Base-by-base conservation (phyloP, 2,113 vertebrate species). In the Capreolus pygargus region DNA sequence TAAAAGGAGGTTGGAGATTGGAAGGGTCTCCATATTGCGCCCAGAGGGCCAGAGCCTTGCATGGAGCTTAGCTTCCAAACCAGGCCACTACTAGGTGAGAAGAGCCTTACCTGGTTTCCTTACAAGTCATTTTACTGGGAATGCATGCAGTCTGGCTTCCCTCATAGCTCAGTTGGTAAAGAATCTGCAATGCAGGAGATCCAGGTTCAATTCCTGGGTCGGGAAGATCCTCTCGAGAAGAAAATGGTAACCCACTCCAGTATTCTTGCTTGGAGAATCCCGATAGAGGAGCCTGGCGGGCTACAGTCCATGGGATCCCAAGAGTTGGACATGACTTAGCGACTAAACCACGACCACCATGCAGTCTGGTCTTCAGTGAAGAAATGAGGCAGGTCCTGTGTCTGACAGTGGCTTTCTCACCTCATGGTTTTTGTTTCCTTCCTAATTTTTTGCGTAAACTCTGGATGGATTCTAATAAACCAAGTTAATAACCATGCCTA, bases 391-490 rank as follows among this genome's bases (percentile, higher is more conserved):
- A 8, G 28, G 33, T 15, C 36, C 7, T 6, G 14, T 8, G 19
- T 47, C n/a, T 30, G 33, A 45, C 3, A 0, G 28, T 1, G 57
- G 28, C 43, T 7, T n/a, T 19, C 47, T 43, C 39, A 5, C 58
- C 28, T 28, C 23, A 1, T 0, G 15, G 36, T 28, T 47, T 70
- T 54, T 39, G n/a, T 55, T 12, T 33, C 78, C 13, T 12, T 67
- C 11, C 47, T 43, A 14, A 55, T 50, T 43, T 76, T 36, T 11
- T 10, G 10, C 0, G 13, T 85, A 84, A 39, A 76, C 25, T 30
- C 23, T 9, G 2, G 58, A 52, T 23, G 30, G 50, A 16, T 50
- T 30, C 64, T 50, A 33, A 89, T 13, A 39, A 86, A 92, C 50
- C 39, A 87, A 23, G 43, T 52, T n/a, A n/a, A 50, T 47, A 58